A percentile compares a stretch with the other conserved stretches of the same genome.
Conservation (phyloP, 2,797 vertebrate species). For the Danionella dracula region DNA sequence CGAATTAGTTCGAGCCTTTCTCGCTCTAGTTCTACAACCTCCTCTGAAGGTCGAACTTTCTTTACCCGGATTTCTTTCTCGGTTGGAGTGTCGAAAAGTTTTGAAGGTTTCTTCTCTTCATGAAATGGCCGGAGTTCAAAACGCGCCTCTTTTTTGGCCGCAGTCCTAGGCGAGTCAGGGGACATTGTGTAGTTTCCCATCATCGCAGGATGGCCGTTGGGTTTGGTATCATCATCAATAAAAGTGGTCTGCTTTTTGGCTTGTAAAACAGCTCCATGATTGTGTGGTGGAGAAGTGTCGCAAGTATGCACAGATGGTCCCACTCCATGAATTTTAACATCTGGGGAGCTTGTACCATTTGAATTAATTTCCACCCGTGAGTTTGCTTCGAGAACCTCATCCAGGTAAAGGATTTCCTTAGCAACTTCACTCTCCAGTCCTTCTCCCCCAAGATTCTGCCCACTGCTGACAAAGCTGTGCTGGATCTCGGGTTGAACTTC, state of each 20-base stretch:
- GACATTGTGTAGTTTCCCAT: conserved; percentile 57
- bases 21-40: conserved; percentile 91
- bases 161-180: conserved; percentile 62
- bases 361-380: conserved; percentile 73
- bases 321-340: conserved; percentile 58
- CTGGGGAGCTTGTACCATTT: conserved; percentile 74
- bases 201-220: conserved; percentile 62
- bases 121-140: conserved; percentile 93
- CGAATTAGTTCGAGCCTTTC: conserved; percentile 90
- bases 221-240: conserved; percentile 49
- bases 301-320: conserved; percentile 61
- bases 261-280: conserved; percentile 54
- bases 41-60: conserved; percentile 83
- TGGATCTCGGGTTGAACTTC: conserved; percentile 77
- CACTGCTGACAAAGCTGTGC: conserved; percentile 62
- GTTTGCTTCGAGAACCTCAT: conserved; percentile 90
- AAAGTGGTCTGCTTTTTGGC: conserved; percentile 56
- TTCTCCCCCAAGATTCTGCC: conserved; percentile 73
- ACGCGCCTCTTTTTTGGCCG: conserved; percentile 78
- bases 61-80: conserved; percentile 82
- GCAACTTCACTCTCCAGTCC: conserved; percentile 82
- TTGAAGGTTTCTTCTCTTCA: conserved; percentile 89
- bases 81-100: conserved; percentile 79
- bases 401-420: conserved; percentile 90
- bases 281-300: conserved; percentile 47